A percentile compares a stretch with the other conserved stretches of the same genome.
Evolutionary conservation across 1,140 invertebrate genomes (phyloP).

Genomic region (Drosophila miranda): DNA sequence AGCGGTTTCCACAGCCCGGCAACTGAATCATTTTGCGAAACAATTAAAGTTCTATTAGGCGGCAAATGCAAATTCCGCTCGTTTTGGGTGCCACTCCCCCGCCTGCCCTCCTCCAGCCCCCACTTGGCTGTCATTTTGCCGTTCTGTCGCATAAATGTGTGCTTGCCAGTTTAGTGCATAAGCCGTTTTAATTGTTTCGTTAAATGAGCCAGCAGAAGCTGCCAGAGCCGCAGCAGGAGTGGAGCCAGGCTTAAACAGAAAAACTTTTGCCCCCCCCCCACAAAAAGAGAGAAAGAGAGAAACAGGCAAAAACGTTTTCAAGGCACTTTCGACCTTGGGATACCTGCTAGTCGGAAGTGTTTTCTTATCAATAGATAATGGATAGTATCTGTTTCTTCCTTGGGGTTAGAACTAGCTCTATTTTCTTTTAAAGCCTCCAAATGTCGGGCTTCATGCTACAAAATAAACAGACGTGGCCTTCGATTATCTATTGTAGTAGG

Average conservation of each 20-base stretch:
- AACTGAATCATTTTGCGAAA: conserved; percentile 56
- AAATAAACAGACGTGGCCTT: too few species aligned
- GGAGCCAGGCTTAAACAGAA: conserved; percentile 26
- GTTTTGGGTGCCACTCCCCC: conserved; percentile 21
- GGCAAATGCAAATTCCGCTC: conserved; percentile 69
- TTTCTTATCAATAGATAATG: too few species aligned
- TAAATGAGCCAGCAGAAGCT: conserved; percentile 62
- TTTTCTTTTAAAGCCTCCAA: too few species aligned
- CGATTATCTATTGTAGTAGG: too few species aligned
- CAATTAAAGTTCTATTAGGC: conserved; percentile 79
- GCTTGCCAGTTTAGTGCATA: conserved; percentile 60
- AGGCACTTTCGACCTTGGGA: too few species aligned
- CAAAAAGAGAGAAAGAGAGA: neutral
- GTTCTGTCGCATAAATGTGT: conserved; percentile 57
- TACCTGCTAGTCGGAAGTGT: too few species aligned
- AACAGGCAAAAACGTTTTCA: too few species aligned
- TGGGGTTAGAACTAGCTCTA: too few species aligned
- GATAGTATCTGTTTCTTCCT: too few species aligned
- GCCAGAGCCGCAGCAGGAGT: too few species aligned
- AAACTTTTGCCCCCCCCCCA: conserved; percentile 8
- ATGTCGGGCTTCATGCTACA: too few species aligned
- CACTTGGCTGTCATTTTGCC: too few species aligned
- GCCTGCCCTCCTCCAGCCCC: neutral
- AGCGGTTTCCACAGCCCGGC: conserved; percentile 29
- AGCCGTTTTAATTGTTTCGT: conserved; percentile 78